A percentile compares a stretch with the other conserved stretches of the same genome.
phyloP scores from a whole-genome alignment of 2,888 invertebrate species.

The Rugalucina vietnamica region DNA sequence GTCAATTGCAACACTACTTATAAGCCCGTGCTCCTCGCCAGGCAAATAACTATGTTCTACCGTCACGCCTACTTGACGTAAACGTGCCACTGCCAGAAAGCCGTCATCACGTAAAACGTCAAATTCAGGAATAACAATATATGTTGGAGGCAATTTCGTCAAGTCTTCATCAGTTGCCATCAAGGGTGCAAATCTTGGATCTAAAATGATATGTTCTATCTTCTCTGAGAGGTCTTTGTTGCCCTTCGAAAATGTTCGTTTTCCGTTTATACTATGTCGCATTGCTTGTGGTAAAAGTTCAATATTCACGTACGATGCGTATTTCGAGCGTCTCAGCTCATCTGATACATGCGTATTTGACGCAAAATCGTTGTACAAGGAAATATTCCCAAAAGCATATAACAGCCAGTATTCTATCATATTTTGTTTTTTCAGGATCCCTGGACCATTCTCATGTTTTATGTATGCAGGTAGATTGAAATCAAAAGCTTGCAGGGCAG shows the following conservation, averaged over 20 bases:
- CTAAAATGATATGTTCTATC: conserved; percentile 39
- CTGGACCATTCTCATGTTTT: conserved; percentile 49
- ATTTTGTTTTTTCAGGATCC: conserved; percentile 42
- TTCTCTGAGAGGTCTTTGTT: conserved; percentile 9
- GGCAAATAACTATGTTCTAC: conserved; percentile 52
- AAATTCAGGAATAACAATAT: conserved; percentile 62
- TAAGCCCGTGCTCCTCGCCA: conserved; percentile 63
- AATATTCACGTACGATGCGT: conserved; percentile 29
- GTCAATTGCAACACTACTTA: conserved; percentile 43
- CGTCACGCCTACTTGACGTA: conserved; percentile 45
- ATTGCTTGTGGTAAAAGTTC: conserved; percentile 59
- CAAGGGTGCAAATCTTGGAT: conserved; percentile 61
- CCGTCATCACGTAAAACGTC: conserved; percentile 67
- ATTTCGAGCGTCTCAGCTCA: conserved; percentile 32
- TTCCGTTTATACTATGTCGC: neutral
- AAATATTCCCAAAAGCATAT: conserved; percentile 58
- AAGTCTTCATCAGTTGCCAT: conserved; percentile 61
- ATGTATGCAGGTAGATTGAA: conserved; percentile 75
- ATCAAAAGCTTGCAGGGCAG: conserved; percentile 73
- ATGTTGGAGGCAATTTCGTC: conserved; percentile 51
- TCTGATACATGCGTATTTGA: conserved; percentile 42
- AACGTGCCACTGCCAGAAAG: conserved; percentile 57
- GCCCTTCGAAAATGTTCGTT: neutral
- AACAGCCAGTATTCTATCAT: conserved; percentile 60
- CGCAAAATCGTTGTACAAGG: conserved; percentile 10